Conservation (phyloP, 2,113 vertebrate species). For the Ceyx melanurus region DNA sequence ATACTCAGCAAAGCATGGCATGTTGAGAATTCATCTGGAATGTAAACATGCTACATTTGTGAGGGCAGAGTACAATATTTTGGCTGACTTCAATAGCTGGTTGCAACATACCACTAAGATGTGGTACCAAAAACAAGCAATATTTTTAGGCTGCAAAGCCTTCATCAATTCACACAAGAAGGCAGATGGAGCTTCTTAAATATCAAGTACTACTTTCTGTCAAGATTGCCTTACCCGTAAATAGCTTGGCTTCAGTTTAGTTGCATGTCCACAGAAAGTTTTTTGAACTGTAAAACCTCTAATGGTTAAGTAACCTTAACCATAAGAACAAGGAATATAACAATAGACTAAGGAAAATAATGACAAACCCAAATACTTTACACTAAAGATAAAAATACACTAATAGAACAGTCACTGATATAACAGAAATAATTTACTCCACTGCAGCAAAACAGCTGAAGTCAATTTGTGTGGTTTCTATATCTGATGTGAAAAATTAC, state of each 20-base stretch:
- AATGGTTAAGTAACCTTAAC: constrained; percentile 69
- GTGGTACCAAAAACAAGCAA: neutral
- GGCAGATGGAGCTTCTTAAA: neutral
- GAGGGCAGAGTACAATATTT: neutral
- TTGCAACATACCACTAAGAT: neutral
- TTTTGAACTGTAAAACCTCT: constrained; percentile 74
- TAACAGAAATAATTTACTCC: neutral
- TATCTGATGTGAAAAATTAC: neutral
- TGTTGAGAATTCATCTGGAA: neutral
- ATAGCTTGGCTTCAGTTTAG: constrained; percentile 77
- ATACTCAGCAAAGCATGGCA: neutral
- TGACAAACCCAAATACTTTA: neutral
- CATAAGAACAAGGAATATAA: neutral
- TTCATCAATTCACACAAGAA: neutral
- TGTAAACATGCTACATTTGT: neutral
- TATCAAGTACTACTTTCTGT: neutral
- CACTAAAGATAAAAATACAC: neutral
- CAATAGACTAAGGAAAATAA: neutral
- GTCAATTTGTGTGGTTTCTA: neutral
- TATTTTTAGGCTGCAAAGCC: neutral
- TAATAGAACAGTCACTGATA: neutral
- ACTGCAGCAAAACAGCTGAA: neutral
- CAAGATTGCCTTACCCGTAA: constrained; percentile 73
- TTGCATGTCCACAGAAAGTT: constrained; percentile 80
- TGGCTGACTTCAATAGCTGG: neutral